These are phyloP conservation scores for Platysteira castanea DNA, from an alignment of 2,113 vertebrate species.

Conservation along the genomic window DNA sequence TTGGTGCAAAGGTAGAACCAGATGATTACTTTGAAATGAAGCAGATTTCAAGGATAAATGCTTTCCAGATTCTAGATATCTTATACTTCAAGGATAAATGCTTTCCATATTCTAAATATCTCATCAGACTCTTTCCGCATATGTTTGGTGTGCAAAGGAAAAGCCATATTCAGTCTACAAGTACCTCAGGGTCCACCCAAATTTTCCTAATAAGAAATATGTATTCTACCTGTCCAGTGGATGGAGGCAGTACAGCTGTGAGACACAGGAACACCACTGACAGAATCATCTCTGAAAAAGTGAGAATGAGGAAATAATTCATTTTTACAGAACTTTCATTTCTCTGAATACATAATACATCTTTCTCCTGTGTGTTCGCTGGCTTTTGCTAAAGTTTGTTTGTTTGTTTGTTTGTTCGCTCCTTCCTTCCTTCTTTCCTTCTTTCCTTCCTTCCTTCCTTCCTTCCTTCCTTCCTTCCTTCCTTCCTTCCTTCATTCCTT, in stretches of 20 bases:
- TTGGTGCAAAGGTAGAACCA: not conserved
- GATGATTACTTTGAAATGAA: not conserved
- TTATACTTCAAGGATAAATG: not conserved
- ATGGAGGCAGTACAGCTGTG: not conserved
- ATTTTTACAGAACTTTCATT: not conserved
- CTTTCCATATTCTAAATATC: not conserved
- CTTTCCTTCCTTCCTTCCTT: no score
- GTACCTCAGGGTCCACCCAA: not conserved
- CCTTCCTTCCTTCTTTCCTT: not conserved
- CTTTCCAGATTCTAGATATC: not conserved
- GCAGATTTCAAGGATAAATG: not conserved
- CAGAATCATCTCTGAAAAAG: conserved; percentile 45
- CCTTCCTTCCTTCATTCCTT: not conserved
- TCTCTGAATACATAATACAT: not conserved
- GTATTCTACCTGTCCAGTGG: not conserved
- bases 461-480: no score
- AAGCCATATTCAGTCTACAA: not conserved
- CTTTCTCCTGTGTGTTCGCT: not conserved
- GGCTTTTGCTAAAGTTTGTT: not conserved
- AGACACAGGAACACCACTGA: not conserved
- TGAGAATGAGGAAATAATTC: not conserved
- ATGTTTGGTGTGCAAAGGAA: rapidly evolving
- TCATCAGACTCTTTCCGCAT: not conserved
- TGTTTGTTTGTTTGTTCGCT: no score
- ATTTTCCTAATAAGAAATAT: not conserved